Evolutionary conservation across 2,797 vertebrate species (phyloP).

Genomic region (Sebastes trivittatus): DNA sequence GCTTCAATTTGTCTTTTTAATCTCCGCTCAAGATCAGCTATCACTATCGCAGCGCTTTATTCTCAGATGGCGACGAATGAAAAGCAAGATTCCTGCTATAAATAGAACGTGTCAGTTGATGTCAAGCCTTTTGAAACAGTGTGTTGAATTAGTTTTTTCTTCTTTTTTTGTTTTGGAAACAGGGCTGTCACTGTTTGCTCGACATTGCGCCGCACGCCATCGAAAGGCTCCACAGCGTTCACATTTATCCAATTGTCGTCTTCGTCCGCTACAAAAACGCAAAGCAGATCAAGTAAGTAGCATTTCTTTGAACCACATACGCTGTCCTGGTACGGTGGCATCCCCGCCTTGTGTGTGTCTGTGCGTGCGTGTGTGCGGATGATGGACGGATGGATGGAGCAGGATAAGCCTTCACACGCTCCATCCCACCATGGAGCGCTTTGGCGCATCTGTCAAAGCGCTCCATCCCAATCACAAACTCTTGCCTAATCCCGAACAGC

Average conservation of each 20-base stretch:
- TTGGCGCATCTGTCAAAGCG: slow-evolving; percentile 21
- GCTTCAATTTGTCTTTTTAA: slow-evolving; percentile 42
- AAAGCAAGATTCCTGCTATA: neutral
- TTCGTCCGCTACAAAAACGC: slow-evolving; percentile 98
- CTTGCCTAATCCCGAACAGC: slow-evolving; percentile 57
- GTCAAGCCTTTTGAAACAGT: neutral
- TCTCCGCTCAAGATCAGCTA: slow-evolving; percentile 34
- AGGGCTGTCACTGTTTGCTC: slow-evolving; percentile 97
- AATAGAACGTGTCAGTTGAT: neutral
- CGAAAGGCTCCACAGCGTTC: slow-evolving; percentile 94
- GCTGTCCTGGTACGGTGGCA: neutral
- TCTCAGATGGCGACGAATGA: neutral
- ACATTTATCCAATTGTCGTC: slow-evolving; percentile 97
- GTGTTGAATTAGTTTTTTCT: neutral
- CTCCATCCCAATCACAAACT: slow-evolving; percentile 17
- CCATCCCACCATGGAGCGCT: slow-evolving; percentile 27
- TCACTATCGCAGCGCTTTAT: neutral
- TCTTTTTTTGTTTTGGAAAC: neutral
- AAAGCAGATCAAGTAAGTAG: slow-evolving; percentile 97
- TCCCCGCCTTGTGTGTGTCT: neutral
- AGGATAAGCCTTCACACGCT: slow-evolving; percentile 46
- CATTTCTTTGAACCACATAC: neutral
- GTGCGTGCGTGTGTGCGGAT: neutral
- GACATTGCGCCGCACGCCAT: slow-evolving; percentile 96
- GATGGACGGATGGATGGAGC: slow-evolving; percentile 13